Conservation (phyloP, 2,888 invertebrate genomes). For the Mylabris sibirica region DNA sequence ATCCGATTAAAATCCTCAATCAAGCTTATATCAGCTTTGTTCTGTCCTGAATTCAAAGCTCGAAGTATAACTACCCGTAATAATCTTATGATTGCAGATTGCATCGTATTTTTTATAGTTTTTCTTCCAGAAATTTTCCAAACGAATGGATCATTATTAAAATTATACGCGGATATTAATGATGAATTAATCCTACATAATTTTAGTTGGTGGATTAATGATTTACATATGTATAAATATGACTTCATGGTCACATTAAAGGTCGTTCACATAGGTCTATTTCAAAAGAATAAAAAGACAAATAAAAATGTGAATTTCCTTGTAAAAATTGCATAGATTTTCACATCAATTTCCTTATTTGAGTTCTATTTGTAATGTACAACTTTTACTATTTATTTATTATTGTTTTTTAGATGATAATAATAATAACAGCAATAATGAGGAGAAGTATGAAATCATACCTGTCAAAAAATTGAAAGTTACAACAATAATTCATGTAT, state of each 20-base stretch:
- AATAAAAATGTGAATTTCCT: neutral
- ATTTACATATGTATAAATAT: neutral
- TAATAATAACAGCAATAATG: neutral
- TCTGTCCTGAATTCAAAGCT: slow-evolving; percentile 21
- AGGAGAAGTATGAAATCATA: neutral
- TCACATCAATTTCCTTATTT: neutral
- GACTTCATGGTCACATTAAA: slow-evolving; percentile 20
- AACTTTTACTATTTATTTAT: slow-evolving; percentile 4
- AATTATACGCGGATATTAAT: neutral
- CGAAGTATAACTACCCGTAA: no score
- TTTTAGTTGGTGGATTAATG: slow-evolving; percentile 14
- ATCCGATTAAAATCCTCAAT: slow-evolving; percentile 41
- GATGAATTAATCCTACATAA: slow-evolving; percentile 8
- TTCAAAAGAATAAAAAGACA: neutral
- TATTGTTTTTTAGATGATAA: neutral
- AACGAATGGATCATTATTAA: neutral
- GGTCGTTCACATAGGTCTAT: slow-evolving; percentile 22
- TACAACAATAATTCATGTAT: neutral
- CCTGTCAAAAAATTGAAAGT: slow-evolving; percentile 4
- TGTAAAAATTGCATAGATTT: neutral
- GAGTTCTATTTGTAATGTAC: neutral
- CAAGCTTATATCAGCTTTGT: slow-evolving; percentile 38
- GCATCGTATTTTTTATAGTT: neutral
- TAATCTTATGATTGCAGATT: neutral
- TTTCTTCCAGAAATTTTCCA: neutral